Percentiles rank a stretch among this genome's conserved stretches.
phyloP scores from a whole-genome alignment of 2,797 vertebrate species.

The Lagodon rhomboides region DNA sequence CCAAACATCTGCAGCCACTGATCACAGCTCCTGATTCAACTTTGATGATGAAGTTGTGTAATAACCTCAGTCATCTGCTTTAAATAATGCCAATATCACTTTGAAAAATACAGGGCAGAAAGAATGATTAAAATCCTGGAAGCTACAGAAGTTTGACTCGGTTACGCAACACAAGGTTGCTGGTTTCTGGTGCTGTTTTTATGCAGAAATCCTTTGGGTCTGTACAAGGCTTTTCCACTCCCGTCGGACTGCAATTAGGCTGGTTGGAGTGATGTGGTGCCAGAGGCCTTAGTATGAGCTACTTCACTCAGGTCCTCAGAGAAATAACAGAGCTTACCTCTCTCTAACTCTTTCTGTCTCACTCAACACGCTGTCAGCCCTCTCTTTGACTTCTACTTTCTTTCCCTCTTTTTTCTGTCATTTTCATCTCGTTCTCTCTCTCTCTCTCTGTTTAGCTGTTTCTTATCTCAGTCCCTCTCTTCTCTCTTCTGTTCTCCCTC shows the following conservation, averaged over 20 bases:
- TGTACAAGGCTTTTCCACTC: slow-evolving; percentile 75
- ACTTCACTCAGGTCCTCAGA: slow-evolving; percentile 78
- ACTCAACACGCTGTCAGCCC: slow-evolving; percentile 52
- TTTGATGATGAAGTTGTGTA: slow-evolving; percentile 25
- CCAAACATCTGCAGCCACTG: slow-evolving; percentile 10
- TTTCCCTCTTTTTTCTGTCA: slow-evolving; percentile 31
- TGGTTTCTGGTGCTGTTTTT: slow-evolving; percentile 74
- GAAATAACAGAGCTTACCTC: slow-evolving; percentile 80
- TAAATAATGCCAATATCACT: slow-evolving; percentile 42
- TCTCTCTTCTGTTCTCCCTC: slow-evolving; percentile 17
- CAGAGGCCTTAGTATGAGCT: slow-evolving; percentile 83
- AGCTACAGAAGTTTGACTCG: slow-evolving; percentile 62
- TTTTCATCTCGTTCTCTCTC: slow-evolving; percentile 34
- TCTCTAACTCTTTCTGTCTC: slow-evolving; percentile 68
- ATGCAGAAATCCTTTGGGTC: slow-evolving; percentile 76
- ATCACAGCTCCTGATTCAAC: background rate
- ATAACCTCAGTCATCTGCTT: slow-evolving; percentile 33
- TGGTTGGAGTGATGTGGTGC: slow-evolving; percentile 83
- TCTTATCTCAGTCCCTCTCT: slow-evolving; percentile 28
- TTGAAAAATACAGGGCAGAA: slow-evolving; percentile 37
- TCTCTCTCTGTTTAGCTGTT: slow-evolving; percentile 11
- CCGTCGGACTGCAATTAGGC: slow-evolving; percentile 83
- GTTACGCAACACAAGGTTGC: slow-evolving; percentile 69
- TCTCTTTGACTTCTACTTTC: slow-evolving; percentile 60
- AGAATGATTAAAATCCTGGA: slow-evolving; percentile 56